Conservation (phyloP, 2,113 vertebrate genomes). For the Cebidichthys violaceus region DNA sequence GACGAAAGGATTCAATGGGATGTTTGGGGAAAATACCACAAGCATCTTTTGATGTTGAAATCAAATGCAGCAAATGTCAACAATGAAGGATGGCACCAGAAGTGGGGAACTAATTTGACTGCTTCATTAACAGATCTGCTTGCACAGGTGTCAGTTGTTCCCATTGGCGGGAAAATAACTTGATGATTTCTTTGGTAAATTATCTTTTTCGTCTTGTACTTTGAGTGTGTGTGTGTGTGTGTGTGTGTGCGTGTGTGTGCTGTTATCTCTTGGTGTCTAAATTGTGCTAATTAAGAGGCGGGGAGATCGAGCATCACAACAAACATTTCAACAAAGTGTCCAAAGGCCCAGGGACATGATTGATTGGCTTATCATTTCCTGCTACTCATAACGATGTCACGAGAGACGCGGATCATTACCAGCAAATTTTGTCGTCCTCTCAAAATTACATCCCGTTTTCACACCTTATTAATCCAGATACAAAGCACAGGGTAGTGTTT, state of each 20-base stretch:
- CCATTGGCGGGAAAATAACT: background rate
- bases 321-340: slow-evolving; percentile 34
- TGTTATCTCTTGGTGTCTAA: slow-evolving; percentile 26
- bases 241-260: slow-evolving; percentile 8
- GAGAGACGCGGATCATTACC: slow-evolving; percentile 43
- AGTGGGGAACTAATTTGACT: background rate
- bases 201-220: slow-evolving; percentile 1
- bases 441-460: slow-evolving; percentile 16
- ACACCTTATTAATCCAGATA: slow-evolving; percentile 41
- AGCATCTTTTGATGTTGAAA: slow-evolving; percentile 15
- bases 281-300: slow-evolving; percentile 57
- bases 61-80: background rate
- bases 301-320: slow-evolving; percentile 43
- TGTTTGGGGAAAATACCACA: background rate
- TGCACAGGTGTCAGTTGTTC: slow-evolving; percentile 6
- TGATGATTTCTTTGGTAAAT: background rate
- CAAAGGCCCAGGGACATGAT: slow-evolving; percentile 40
- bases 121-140: background rate
- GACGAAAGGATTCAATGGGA: slow-evolving; percentile 1
- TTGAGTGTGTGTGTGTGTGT: slow-evolving; percentile 8
- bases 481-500: background rate
- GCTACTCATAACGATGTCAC: slow-evolving; percentile 12
- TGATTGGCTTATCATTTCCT: slow-evolving; percentile 50
- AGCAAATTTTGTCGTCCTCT: background rate
- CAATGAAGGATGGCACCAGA: background rate